phyloP scores from a whole-genome alignment of 1,140 invertebrate species.

The Drosophila tristis region DNA sequence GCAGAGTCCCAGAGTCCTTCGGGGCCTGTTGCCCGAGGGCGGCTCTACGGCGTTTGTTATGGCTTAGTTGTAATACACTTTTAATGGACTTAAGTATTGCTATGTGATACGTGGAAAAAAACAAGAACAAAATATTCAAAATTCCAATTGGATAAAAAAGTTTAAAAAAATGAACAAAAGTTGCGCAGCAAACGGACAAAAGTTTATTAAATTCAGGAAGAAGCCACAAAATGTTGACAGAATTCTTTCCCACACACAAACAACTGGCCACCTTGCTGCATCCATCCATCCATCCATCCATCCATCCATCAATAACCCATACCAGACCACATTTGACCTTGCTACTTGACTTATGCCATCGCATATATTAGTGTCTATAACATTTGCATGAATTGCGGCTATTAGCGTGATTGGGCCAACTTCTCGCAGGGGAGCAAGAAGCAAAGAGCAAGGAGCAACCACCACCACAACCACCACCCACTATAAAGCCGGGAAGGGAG shows the following conservation, averaged over 20 bases:
- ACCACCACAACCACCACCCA: constrained; percentile 2
- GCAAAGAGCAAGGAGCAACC: background rate
- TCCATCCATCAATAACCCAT: constrained; percentile 17
- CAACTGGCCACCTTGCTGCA: background rate
- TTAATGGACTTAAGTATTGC: constrained; percentile 37
- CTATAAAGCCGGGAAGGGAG: constrained; percentile 30
- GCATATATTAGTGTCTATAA: constrained; percentile 62
- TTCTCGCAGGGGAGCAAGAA: constrained; percentile 9
- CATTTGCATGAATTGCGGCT: constrained; percentile 72
- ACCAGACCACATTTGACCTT: constrained; percentile 41
- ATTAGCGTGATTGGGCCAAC: constrained; percentile 62
- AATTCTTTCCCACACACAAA: background rate
- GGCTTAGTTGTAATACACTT: constrained; percentile 30
- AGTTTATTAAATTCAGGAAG: background rate
- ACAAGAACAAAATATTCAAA: background rate
- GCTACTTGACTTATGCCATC: constrained; percentile 60
- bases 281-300: constrained; percentile 1
- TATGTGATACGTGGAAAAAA: constrained; percentile 24
- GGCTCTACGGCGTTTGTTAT: constrained; percentile 16
- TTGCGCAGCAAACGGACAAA: constrained; percentile 48
- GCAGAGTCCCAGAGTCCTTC: no score
- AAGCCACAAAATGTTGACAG: background rate
- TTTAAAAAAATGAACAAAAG: constrained; percentile 21
- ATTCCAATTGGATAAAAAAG: constrained; percentile 34
- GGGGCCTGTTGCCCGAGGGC: background rate